These are phyloP conservation scores for Nothocercus nigrocapillus DNA, from an alignment of 2,113 vertebrate species.

Conservation along the genomic window DNA sequence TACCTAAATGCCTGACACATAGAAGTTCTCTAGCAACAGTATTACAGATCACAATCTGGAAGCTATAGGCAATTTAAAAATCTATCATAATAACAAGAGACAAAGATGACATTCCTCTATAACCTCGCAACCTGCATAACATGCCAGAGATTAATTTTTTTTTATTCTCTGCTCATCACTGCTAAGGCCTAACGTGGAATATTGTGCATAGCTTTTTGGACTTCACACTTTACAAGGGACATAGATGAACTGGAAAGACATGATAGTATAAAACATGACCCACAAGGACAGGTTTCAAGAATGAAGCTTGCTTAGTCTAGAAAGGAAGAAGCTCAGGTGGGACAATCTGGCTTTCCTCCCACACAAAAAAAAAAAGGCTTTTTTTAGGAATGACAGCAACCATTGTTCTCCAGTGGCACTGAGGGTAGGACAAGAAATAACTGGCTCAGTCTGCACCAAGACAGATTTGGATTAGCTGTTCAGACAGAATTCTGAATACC, in stretches of 20 bases:
- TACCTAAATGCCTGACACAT: neutral
- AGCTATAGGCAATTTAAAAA: neutral
- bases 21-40: neutral
- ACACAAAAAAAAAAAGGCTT: neutral
- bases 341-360: neutral
- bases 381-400: neutral
- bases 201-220: neutral
- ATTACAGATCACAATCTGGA: neutral
- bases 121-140: neutral
- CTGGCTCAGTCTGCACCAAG: neutral
- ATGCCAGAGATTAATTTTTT: neutral
- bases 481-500: neutral
- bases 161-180: neutral
- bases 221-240: neutral
- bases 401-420: neutral
- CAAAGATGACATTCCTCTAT: neutral
- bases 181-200: neutral
- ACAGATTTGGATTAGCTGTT: neutral
- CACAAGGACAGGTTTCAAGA: neutral
- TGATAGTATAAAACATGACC: neutral
- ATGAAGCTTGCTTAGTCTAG: neutral
- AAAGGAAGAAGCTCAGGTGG: neutral
- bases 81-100: neutral
- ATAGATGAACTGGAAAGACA: neutral
- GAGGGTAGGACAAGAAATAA: neutral